Conservation (phyloP, 2,888 invertebrate species). For the Epistrophe grossulariae region DNA sequence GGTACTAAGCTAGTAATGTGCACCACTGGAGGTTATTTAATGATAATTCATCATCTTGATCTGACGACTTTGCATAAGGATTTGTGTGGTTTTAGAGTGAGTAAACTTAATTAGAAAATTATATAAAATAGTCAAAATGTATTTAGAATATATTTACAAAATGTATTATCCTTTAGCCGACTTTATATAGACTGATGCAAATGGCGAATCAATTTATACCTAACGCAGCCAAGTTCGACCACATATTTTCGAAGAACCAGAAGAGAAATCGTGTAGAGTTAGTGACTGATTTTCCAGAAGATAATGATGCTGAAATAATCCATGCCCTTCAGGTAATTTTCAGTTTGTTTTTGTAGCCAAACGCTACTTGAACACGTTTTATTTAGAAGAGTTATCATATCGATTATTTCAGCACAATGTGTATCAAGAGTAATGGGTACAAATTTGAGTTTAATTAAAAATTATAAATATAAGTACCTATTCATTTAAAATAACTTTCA, state of each 20-base stretch:
- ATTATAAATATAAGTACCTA: too few species aligned
- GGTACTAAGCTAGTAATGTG: constrained; percentile 94
- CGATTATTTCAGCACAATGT: too few species aligned
- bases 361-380: too few species aligned
- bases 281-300: constrained; percentile 93
- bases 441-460: too few species aligned
- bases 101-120: constrained; percentile 52
- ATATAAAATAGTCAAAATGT: too few species aligned
- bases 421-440: too few species aligned
- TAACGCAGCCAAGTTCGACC: constrained; percentile 91
- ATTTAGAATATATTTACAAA: not conserved
- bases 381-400: too few species aligned
- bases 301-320: constrained; percentile 95
- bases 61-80: constrained; percentile 91
- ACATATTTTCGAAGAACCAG: constrained; percentile 90
- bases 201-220: constrained; percentile 92
- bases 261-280: constrained; percentile 94
- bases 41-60: constrained; percentile 95
- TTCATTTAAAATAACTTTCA: too few species aligned
- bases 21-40: constrained; percentile 94
- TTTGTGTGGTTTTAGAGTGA: constrained; percentile 92
- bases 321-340: constrained; percentile 90
- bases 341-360: not conserved
- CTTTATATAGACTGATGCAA: constrained; percentile 95
- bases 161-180: constrained; percentile 86